Conservation (phyloP, 1,140 invertebrate species). For the Halesus radiatus region DNA sequence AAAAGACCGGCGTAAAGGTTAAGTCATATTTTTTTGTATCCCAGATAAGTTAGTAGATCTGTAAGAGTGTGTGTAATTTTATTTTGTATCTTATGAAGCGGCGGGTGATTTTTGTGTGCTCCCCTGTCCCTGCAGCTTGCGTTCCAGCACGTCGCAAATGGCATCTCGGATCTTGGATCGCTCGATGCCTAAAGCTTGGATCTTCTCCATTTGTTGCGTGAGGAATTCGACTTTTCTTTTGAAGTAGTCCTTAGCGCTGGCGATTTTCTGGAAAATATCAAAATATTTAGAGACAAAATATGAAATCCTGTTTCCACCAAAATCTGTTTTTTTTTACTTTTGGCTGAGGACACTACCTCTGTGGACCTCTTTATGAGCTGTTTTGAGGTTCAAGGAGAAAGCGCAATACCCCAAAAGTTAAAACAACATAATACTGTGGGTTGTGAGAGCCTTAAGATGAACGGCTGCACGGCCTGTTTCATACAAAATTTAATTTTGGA, state of each 20-base stretch:
- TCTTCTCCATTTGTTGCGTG: constrained; percentile 94
- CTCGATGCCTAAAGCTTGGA: constrained; percentile 86
- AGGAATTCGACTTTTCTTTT: constrained; percentile 92
- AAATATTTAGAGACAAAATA: background rate
- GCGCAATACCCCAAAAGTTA: too few relatives aligned
- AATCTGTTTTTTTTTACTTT: too few relatives aligned
- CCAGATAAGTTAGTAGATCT: background rate
- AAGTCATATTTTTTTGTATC: too few relatives aligned
- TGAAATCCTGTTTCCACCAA: too few relatives aligned
- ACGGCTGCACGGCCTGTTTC: too few relatives aligned
- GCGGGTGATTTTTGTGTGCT: constrained; percentile 53
- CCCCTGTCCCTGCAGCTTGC: constrained; percentile 72
- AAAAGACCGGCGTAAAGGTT: too few relatives aligned
- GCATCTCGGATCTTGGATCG: constrained; percentile 90
- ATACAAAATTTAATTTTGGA: too few relatives aligned
- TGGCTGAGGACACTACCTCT: too few relatives aligned
- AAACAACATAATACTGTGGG: too few relatives aligned
- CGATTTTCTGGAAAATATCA: constrained; percentile 74
- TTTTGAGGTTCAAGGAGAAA: too few relatives aligned
- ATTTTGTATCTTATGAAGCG: constrained; percentile 37
- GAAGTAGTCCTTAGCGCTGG: constrained; percentile 91
- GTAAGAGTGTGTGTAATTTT: background rate
- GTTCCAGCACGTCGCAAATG: constrained; percentile 78
- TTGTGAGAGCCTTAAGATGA: too few relatives aligned
- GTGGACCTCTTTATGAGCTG: too few relatives aligned